Conservation (phyloP, 1,140 invertebrate species). For the Bombus polaris region DNA sequence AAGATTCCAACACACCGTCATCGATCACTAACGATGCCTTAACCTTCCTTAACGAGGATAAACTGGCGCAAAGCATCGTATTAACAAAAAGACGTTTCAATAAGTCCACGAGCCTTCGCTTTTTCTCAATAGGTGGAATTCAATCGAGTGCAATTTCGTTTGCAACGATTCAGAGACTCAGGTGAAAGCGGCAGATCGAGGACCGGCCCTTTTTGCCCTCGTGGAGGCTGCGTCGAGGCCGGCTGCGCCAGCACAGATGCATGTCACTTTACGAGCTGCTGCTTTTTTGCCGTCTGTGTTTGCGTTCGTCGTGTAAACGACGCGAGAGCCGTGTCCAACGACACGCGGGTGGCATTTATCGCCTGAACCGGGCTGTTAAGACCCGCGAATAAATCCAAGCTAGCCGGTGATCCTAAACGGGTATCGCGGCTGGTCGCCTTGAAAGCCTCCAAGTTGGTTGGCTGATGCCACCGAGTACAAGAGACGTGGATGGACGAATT, state of each 20-base stretch:
- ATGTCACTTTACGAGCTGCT: slow-evolving; percentile 64
- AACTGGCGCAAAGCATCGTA: background rate
- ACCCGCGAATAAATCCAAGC: slow-evolving; percentile 43
- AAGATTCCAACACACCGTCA: background rate
- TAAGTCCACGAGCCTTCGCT: background rate
- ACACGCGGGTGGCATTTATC: slow-evolving; percentile 72
- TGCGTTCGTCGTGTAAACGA: slow-evolving; percentile 69
- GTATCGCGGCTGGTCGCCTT: background rate
- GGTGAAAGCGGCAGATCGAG: background rate
- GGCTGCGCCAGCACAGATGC: slow-evolving; percentile 36
- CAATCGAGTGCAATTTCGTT: background rate
- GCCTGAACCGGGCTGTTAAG: slow-evolving; percentile 40
- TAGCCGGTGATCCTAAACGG: background rate
- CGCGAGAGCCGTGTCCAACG: slow-evolving; percentile 54
- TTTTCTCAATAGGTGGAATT: background rate
- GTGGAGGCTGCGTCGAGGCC: background rate
- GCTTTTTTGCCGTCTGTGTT: slow-evolving; percentile 74
- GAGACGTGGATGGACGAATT: too few species aligned
- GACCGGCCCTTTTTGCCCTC: slow-evolving; percentile 1
- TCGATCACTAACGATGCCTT: background rate
- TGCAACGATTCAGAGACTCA: background rate
- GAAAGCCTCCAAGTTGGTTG: background rate
- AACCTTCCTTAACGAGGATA: background rate
- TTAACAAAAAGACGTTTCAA: background rate
- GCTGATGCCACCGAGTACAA: too few species aligned